A percentile compares a stretch with the other conserved stretches of the same genome.
Conservation (phyloP, 2,888 invertebrate species). For the Odontothrips loti region DNA sequence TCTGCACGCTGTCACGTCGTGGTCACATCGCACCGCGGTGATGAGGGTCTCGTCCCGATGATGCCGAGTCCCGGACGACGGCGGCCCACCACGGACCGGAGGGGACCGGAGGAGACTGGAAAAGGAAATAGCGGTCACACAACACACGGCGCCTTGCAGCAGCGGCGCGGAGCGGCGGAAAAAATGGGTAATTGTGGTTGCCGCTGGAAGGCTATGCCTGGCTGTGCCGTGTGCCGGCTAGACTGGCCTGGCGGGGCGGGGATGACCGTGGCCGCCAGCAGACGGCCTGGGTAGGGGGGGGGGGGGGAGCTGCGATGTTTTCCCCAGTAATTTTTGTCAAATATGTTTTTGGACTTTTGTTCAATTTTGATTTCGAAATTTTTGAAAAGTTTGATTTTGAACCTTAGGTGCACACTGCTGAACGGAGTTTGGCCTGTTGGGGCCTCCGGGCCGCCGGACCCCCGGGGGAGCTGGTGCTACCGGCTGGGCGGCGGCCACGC, state of each 20-base stretch:
- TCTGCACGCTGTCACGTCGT: not conserved
- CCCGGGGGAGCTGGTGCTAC: not conserved
- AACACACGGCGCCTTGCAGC: conserved; percentile 10
- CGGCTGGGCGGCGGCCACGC: not conserved
- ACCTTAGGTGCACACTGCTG: no score
- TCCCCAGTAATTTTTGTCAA: no score
- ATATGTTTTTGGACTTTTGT: no score
- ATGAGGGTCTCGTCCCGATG: no score
- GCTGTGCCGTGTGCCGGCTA: not conserved
- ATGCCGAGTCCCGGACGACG: no score
- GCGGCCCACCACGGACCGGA: no score
- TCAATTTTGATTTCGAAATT: no score
- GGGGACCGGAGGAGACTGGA: not conserved
- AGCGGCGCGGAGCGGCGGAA: not conserved
- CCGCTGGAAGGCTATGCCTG: not conserved
- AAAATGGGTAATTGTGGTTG: conserved; percentile 12
- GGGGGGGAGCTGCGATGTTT: not conserved
- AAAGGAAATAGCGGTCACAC: conserved; percentile 26
- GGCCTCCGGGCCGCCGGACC: not conserved
- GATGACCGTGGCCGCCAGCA: no score
- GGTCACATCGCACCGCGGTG: no score
- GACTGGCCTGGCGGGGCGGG: not conserved
- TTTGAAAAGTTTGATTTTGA: no score
- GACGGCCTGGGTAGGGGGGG: not conserved
- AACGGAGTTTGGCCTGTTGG: not conserved